Evolutionary conservation across 2,888 invertebrate genomes (phyloP), one percentile per base, ranked within the genome.

Genomic region (Rhamnusium bicolor): DNA sequence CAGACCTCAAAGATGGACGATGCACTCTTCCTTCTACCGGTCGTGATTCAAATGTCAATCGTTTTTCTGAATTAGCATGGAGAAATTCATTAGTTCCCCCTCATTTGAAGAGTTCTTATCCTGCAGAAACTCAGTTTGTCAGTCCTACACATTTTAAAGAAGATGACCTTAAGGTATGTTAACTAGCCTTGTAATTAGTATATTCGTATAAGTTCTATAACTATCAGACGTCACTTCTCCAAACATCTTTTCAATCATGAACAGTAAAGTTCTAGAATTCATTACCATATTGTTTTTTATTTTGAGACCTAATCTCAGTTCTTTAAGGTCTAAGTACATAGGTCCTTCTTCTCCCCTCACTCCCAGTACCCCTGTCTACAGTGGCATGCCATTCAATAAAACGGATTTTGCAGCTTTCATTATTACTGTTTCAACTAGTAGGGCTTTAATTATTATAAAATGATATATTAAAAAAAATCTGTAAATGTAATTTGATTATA

Each of bases 71-170:
- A 86, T 89, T 96, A 51, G 93, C 93, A 80, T 92, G 93, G 87
- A 90, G 96, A 49, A 96, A 96, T 87, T 95, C 96, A 0, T 88
- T 96, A 77, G 93, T 94, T 75, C 94, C 93, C n/a, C 95, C 95
- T 2, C 96, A 96, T 85, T 89, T 96, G 72, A 94, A 94, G 89
- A 95, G 95, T 77, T 93, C 94, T 0, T 96, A 96, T 88, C 94
- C 96, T 0, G 94, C 93, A 0, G 96, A 96, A 87, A 93, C 92
- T 27, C 94, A 94, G 86, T 93, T 93, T 84, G 89, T 92, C 74
- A 89, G 88, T 74, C 89, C 90, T 0, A 76, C 84, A 2, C 86
- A 88, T 0, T 86, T 92, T 32, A 91, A 89, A 67, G 94, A 94
- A 75, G 92, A 93, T 70, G 93, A 93, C 79, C 89, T 93, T 40